Base-by-base conservation (phyloP, 1,140 invertebrate genomes). In the Neuroterus valhalla region DNA sequence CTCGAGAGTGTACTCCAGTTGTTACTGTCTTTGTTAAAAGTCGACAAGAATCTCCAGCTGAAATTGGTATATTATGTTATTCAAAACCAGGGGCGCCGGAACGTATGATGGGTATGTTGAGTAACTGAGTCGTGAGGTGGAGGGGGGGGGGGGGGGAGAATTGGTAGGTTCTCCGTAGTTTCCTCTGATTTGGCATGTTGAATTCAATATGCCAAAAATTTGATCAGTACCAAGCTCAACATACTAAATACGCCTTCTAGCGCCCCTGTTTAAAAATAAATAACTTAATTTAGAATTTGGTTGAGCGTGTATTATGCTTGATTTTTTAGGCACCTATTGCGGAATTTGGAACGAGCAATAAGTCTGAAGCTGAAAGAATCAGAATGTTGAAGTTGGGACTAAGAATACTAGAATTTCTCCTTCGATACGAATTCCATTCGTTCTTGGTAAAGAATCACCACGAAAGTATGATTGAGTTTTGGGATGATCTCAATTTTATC, bases 401-500 rank as follows among this genome's bases (percentile, higher is more conserved):
- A 11, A 46, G 68, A 50, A 70, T 80, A 50, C 15, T 80, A 3
- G 71, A 73, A 45, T 68, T 78, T 15, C 70, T 81, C 68, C 15
- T 83, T 2, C 66, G 74, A 14, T 46, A 72, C 21, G 62, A 78
- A 46, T 77, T 82, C 12, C 69, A 66, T 45, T 68, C 66, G n/a
- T 38, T 75, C 67, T 69, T 82, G 15, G 52, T 79, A 12, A 70
- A 67, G 17, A 62, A 75, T 5, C 72, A 82, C 72, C 72, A 80
- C 46, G 43, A 75, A 44, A 71, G 79, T 44, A 42, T 82, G 43
- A 38, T 72, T 14, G 46, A 75, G 14, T 76, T 84, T 42, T 82
- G 77, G 78, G 17, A 72, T 15, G 46, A 19, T n/a, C 69, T 84
- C 15, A 10, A 69, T 26, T 71, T 66, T 12, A 23, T 79, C 2